phyloP scores from a whole-genome alignment of 2,888 invertebrate genomes.

The Perizoma flavofasciatum region DNA sequence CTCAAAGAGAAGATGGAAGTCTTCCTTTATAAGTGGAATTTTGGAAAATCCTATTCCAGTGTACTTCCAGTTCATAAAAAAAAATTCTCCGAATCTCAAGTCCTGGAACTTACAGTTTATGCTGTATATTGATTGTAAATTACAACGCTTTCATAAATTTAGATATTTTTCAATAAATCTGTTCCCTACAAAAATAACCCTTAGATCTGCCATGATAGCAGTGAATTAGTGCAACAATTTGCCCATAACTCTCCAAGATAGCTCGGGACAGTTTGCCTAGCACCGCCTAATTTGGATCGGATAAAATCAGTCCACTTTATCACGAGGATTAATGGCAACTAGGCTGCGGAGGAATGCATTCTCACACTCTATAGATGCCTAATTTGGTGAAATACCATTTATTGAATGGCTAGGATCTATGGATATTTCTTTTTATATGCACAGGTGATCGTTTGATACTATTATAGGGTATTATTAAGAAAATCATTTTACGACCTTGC shows the following conservation, averaged over 20 bases:
- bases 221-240: slow-evolving; percentile 31
- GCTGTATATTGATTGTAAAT: no score
- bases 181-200: not conserved
- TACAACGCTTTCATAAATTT: no score
- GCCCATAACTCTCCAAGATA: slow-evolving; percentile 25
- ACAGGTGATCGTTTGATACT: slow-evolving; percentile 1
- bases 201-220: slow-evolving; percentile 15
- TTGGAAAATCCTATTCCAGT: no score
- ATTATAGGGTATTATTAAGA: not conserved
- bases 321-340: slow-evolving; percentile 32
- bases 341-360: slow-evolving; percentile 17
- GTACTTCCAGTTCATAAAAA: no score
- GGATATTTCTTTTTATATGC: not conserved
- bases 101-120: no score
- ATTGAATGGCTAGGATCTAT: not conserved
- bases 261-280: slow-evolving; percentile 16
- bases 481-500: not conserved
- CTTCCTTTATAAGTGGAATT: no score
- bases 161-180: no score
- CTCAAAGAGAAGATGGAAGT: no score
- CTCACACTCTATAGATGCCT: slow-evolving; percentile 30
- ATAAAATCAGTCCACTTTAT: slow-evolving; percentile 33
- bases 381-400: slow-evolving; percentile 23
- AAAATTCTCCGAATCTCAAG: no score
- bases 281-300: slow-evolving; percentile 26